A percentile compares a stretch with the other conserved stretches of the same genome.
Conservation (phyloP, 2,888 invertebrate species). For the Deilephila porcellus region DNA sequence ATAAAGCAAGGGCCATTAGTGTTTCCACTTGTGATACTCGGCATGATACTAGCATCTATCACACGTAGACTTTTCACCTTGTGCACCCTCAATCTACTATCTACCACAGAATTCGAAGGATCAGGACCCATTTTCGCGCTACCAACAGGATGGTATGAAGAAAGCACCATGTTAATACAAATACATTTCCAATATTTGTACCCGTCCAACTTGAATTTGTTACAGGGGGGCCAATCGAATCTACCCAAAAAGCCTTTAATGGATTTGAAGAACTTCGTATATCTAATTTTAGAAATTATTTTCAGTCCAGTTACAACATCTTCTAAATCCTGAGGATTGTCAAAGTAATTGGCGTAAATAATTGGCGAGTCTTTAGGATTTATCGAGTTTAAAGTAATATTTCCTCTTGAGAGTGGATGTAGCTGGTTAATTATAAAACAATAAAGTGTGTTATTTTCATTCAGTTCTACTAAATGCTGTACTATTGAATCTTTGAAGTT, state of each 20-base stretch:
- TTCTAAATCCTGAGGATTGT: conserved; percentile 80
- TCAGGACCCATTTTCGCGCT: too few relatives aligned
- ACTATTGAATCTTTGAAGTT: conserved; percentile 61
- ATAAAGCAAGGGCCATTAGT: conserved; percentile 76
- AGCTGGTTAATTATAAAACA: conserved; percentile 64
- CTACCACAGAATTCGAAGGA: too few relatives aligned
- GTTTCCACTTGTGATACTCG: too few relatives aligned
- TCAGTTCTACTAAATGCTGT: conserved; percentile 52
- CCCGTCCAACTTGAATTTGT: conserved; percentile 52
- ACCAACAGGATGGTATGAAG: too few relatives aligned
- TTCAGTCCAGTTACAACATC: conserved; percentile 55
- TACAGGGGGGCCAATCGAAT: conserved; percentile 55
- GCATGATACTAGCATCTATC: too few relatives aligned
- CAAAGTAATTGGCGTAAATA: conserved; percentile 87
- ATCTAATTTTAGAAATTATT: conserved; percentile 55
- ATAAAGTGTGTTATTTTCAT: conserved; percentile 58
- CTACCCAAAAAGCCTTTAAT: conserved; percentile 55
- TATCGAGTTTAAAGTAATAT: conserved; percentile 80
- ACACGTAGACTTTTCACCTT: too few relatives aligned
- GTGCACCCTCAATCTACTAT: too few relatives aligned
- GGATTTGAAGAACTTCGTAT: conserved; percentile 56
- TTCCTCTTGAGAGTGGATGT: conserved; percentile 83
- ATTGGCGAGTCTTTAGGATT: conserved; percentile 85
- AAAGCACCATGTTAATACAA: too few relatives aligned
- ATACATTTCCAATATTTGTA: conserved; percentile 56